phyloP scores from a whole-genome alignment of 2,113 vertebrate species.

The Sciurus niger region DNA sequence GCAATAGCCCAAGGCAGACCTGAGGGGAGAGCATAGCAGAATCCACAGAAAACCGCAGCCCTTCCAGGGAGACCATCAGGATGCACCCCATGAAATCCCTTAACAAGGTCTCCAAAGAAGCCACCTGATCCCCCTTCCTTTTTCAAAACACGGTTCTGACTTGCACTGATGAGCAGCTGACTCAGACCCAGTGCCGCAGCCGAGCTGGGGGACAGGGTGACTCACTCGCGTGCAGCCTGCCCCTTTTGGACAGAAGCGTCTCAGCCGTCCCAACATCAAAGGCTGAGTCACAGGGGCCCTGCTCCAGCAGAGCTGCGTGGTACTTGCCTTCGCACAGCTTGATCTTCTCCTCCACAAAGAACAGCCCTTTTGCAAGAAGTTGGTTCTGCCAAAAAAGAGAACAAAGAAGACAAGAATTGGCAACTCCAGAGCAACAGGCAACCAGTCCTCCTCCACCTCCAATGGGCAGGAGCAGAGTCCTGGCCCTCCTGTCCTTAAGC shows the following conservation, averaged over 20 bases:
- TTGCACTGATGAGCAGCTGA: neutral
- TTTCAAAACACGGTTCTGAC: neutral
- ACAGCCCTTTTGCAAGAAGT: conserved; percentile 94
- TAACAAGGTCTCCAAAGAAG: neutral
- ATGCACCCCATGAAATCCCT: accelerated
- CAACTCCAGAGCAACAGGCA: neutral
- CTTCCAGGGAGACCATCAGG: neutral
- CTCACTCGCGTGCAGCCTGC: neutral
- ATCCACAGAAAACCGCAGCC: neutral
- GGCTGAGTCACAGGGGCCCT: conserved; percentile 60
- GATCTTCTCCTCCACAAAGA: conserved; percentile 94
- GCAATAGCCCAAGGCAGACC: neutral
- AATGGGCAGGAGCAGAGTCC: accelerated
- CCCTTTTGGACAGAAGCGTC: neutral
- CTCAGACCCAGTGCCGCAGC: accelerated
- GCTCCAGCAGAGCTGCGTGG: neutral
- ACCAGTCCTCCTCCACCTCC: neutral
- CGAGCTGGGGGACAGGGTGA: neutral
- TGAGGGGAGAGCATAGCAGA: neutral
- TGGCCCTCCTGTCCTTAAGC: neutral
- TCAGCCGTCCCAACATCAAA: conserved; percentile 69
- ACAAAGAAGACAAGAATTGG: conserved; percentile 81
- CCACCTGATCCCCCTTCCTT: neutral
- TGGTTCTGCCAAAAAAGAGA: conserved; percentile 93
- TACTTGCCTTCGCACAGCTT: conserved; percentile 93